Evolutionary conservation across 2,888 invertebrate species (phyloP).

Genomic region (Dryadula phaetusa): DNA sequence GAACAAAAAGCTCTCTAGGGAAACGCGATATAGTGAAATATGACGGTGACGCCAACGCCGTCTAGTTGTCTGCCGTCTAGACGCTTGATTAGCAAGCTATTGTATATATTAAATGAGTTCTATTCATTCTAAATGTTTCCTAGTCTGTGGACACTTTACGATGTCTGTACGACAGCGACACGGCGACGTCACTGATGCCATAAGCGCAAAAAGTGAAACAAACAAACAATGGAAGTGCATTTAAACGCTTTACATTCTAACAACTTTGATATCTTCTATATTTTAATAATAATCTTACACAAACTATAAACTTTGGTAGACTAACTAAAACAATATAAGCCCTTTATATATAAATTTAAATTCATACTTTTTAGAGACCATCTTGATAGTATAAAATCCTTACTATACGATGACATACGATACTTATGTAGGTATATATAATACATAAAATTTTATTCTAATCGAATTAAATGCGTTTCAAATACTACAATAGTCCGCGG

Average conservation of each 20-base stretch:
- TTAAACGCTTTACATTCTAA: background rate
- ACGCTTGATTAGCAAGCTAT: constrained; percentile 34
- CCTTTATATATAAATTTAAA: too few relatives aligned
- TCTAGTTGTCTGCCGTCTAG: constrained; percentile 34
- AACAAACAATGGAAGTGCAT: background rate
- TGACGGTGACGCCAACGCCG: constrained; percentile 17
- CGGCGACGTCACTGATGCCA: constrained; percentile 18
- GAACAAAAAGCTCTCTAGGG: constrained; percentile 15
- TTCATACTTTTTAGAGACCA: too few relatives aligned
- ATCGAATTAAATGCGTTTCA: too few relatives aligned
- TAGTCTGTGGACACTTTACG: constrained; percentile 17
- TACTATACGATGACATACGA: too few relatives aligned
- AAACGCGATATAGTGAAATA: constrained; percentile 8
- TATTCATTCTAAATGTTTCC: constrained; percentile 35
- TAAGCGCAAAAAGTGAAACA: background rate
- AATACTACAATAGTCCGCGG: too few relatives aligned
- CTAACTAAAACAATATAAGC: too few relatives aligned
- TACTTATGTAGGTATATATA: too few relatives aligned
- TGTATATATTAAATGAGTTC: constrained; percentile 36
- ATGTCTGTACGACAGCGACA: constrained; percentile 3
- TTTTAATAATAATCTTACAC: background rate
- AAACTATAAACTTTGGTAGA: background rate
- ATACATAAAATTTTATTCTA: too few relatives aligned
- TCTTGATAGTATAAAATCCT: too few relatives aligned
- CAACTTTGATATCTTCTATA: background rate